Conservation (phyloP, 2,113 vertebrate genomes). For the Speoplatyrhinus poulsoni region DNA sequence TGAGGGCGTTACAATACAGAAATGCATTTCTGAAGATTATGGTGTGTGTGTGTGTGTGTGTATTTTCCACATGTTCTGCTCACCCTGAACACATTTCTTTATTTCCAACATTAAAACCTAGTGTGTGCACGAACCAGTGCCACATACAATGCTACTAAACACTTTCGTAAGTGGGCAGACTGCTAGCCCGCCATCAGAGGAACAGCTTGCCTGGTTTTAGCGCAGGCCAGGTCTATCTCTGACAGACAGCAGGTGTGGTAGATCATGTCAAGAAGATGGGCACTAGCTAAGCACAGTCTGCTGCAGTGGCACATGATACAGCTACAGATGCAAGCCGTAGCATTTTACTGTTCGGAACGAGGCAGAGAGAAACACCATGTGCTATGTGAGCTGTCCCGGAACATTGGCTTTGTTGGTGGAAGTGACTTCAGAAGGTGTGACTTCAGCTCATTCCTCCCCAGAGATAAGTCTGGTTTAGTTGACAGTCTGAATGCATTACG, state of each 20-base stretch:
- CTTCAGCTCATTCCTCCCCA: neutral
- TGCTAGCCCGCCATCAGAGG: neutral
- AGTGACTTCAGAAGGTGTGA: conserved; percentile 32
- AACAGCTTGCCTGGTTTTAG: conserved; percentile 38
- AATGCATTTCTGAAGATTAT: neutral
- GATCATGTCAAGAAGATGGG: conserved; percentile 36
- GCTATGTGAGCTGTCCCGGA: conserved; percentile 22
- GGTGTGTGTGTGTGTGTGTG: no score
- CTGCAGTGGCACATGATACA: conserved; percentile 63
- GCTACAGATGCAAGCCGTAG: conserved; percentile 44
- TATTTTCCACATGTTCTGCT: no score
- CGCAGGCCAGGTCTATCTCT: conserved; percentile 51
- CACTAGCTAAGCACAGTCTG: conserved; percentile 43
- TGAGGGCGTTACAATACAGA: conserved; percentile 34
- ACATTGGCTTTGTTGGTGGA: conserved; percentile 36
- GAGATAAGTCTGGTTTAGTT: conserved; percentile 27
- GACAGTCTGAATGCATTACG: conserved; percentile 3
- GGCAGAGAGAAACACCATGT: conserved; percentile 13
- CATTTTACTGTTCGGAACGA: conserved; percentile 25
- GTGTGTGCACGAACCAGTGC: conserved; percentile 7
- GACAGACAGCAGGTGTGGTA: conserved; percentile 64
- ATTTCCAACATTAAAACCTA: neutral
- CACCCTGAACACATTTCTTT: no score
- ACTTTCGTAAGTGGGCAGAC: conserved; percentile 25
- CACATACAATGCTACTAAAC: conserved; percentile 35